These are phyloP conservation scores for Acanthornis magna DNA, from an alignment of 2,797 vertebrate genomes.

Conservation along the genomic window DNA sequence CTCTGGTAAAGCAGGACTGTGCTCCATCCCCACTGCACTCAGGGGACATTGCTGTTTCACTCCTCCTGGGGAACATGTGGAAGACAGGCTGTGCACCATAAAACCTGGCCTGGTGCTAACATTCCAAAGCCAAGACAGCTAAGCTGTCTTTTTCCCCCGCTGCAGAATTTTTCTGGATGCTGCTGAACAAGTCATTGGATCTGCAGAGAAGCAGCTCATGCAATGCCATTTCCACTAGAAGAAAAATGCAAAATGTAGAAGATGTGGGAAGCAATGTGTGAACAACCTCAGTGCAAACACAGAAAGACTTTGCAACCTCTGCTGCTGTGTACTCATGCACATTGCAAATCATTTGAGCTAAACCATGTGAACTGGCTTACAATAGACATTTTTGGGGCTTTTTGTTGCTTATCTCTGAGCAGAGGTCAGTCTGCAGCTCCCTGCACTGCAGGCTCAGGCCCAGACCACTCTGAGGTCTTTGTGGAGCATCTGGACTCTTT, in stretches of 20 bases:
- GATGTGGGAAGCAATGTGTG: constrained; percentile 8
- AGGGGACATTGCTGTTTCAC: neutral
- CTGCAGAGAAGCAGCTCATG: neutral
- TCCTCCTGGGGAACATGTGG: neutral
- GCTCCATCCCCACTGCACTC: neutral
- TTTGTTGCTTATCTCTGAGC: neutral
- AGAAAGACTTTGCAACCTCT: neutral
- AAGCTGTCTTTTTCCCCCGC: neutral
- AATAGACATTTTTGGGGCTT: neutral
- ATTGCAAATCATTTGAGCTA: neutral
- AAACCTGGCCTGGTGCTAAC: neutral
- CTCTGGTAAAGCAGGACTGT: neutral
- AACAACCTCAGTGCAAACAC: neutral
- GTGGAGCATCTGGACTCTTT: neutral
- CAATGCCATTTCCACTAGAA: neutral
- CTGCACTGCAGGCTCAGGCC: neutral
- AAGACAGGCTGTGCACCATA: neutral
- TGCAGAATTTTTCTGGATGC: neutral
- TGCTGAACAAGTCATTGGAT: neutral
- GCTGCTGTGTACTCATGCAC: neutral
- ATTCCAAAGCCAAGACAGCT: neutral
- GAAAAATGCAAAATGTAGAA: neutral
- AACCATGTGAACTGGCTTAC: neutral
- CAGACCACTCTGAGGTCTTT: neutral
- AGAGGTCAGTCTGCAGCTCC: neutral